phyloP scores from a whole-genome alignment of 2,888 invertebrate genomes.

The Furcula furcula region DNA sequence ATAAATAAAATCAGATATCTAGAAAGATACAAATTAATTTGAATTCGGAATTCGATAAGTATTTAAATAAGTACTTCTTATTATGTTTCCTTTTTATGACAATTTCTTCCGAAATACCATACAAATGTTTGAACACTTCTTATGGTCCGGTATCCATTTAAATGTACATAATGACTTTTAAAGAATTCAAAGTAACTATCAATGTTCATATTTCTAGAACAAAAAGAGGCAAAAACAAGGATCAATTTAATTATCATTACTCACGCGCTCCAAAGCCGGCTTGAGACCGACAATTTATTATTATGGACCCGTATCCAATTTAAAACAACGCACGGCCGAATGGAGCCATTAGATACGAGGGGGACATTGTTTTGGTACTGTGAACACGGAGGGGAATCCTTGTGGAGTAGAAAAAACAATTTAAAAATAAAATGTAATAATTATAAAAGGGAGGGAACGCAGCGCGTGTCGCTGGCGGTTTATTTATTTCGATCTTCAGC shows the following conservation, averaged over 20 bases:
- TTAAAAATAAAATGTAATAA: conserved; percentile 82
- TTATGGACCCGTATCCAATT: conserved; percentile 81
- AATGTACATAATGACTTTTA: conserved; percentile 9
- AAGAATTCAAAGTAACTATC: conserved; percentile 21
- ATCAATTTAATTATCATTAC: conserved; percentile 79
- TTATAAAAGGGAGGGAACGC: conserved; percentile 75
- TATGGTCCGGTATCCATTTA: conserved; percentile 13
- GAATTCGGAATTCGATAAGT: too few relatives aligned
- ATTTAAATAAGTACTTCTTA: too few relatives aligned
- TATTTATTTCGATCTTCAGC: conserved; percentile 76
- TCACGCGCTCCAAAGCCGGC: conserved; percentile 67
- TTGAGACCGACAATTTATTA: conserved; percentile 80
- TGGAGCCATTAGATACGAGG: conserved; percentile 67
- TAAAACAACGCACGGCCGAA: conserved; percentile 77
- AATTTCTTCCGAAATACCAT: neutral
- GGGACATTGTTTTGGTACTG: conserved; percentile 71
- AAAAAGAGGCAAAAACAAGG: conserved; percentile 56
- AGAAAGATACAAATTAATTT: too few relatives aligned
- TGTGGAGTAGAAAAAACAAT: conserved; percentile 78
- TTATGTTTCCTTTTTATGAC: too few relatives aligned
- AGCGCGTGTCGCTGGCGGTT: conserved; percentile 73
- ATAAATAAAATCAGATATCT: too few relatives aligned
- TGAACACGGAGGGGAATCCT: conserved; percentile 72
- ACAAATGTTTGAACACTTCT: neutral
- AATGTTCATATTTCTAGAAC: conserved; percentile 26